phyloP scores from a whole-genome alignment of 2,888 invertebrate genomes.

The Anthophora plumipes region DNA sequence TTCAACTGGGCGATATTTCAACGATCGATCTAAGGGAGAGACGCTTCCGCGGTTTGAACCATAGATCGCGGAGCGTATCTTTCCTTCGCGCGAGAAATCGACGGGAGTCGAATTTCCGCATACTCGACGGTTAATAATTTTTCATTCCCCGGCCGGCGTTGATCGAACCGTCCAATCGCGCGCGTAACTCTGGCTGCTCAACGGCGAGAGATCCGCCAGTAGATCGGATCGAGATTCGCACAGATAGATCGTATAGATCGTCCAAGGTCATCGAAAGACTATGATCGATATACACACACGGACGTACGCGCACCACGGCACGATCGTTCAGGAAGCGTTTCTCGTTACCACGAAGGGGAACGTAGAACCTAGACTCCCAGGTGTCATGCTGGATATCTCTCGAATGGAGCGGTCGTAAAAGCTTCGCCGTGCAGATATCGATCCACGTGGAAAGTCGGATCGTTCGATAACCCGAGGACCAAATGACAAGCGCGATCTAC shows the following conservation, averaged over 20 bases:
- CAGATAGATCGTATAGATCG: conserved; percentile 60
- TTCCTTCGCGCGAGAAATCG: conserved; percentile 17
- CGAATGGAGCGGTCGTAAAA: conserved; percentile 51
- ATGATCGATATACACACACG: conserved; percentile 60
- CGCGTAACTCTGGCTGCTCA: conserved; percentile 26
- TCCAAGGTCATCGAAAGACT: conserved; percentile 61
- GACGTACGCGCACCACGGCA: conserved; percentile 10
- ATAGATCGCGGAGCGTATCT: neutral
- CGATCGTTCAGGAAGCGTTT: conserved; percentile 57
- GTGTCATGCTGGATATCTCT: conserved; percentile 59
- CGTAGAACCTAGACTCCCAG: conserved; percentile 38
- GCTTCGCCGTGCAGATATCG: conserved; percentile 54
- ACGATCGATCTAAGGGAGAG: neutral
- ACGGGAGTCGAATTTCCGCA: conserved; percentile 45
- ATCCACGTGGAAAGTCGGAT: conserved; percentile 63
- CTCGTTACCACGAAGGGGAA: conserved; percentile 59
- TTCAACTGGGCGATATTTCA: neutral
- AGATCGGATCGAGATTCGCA: conserved; percentile 49
- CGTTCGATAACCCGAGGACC: conserved; percentile 52
- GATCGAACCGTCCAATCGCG: conserved; percentile 50
- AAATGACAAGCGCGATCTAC: conserved; percentile 63
- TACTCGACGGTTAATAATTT: conserved; percentile 54
- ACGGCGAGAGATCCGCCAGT: conserved; percentile 1
- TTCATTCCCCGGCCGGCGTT: conserved; percentile 22
- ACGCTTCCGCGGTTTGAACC: conserved; percentile 4